These are phyloP conservation scores for Athalia rosae DNA, from an alignment of 2,888 invertebrate species.

Conservation along the genomic window DNA sequence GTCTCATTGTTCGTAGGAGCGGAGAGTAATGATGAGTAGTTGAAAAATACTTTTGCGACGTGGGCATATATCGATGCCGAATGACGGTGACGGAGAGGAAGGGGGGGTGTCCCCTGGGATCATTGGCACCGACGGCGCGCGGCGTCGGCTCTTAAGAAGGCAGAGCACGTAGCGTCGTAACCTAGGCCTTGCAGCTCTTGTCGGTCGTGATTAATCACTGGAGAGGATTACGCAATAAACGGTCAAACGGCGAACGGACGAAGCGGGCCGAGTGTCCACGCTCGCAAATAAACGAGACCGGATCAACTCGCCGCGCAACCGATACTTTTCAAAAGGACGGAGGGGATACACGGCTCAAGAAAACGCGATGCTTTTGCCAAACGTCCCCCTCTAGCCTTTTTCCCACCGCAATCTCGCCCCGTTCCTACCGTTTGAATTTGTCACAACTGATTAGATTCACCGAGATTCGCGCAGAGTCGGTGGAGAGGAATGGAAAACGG, in stretches of 20 bases:
- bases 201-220: conserved; percentile 46
- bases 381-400: conserved; percentile 16
- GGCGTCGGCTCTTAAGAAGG: conserved; percentile 37
- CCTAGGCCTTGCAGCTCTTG: conserved; percentile 48
- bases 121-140: conserved; percentile 42
- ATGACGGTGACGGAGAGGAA: conserved; percentile 11
- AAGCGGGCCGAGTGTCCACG: conserved; percentile 38
- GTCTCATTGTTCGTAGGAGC: neutral
- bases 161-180: conserved; percentile 44
- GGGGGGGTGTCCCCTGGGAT: conserved; percentile 36
- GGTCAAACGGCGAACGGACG: conserved; percentile 22
- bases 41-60: conserved; percentile 11
- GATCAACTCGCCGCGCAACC: neutral
- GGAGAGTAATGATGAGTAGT: neutral
- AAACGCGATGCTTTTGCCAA: neutral
- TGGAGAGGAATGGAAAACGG: conserved; percentile 9
- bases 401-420: conserved; percentile 14
- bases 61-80: conserved; percentile 21
- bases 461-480: conserved; percentile 4
- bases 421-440: conserved; percentile 24
- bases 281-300: conserved; percentile 42
- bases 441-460: conserved; percentile 41
- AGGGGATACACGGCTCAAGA: neutral
- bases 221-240: conserved; percentile 46
- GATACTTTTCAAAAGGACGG: too few species aligned